These are phyloP conservation scores for Oscheius sp. DNA, from an alignment of 1,140 invertebrate genomes.

Conservation along the genomic window DNA sequence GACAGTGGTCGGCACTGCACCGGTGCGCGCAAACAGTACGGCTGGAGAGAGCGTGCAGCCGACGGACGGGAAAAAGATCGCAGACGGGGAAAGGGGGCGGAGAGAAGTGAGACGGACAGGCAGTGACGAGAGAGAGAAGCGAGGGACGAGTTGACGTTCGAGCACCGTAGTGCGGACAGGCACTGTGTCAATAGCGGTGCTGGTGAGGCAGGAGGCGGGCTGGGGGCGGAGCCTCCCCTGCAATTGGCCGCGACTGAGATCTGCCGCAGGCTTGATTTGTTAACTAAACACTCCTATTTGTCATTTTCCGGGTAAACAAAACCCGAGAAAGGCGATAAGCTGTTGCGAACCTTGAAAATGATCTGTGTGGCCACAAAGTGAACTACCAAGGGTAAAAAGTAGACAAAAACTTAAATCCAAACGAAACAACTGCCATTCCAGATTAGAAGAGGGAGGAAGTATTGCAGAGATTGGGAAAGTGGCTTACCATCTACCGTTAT, in stretches of 20 bases:
- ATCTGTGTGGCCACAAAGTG: too few relatives aligned
- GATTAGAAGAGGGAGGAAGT: too few relatives aligned
- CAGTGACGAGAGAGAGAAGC: background rate
- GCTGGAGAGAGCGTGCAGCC: background rate
- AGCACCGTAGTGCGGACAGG: constrained; percentile 6
- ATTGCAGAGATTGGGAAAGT: too few relatives aligned
- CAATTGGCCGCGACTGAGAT: background rate
- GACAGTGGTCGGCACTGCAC: constrained; percentile 4
- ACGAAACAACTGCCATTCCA: too few relatives aligned
- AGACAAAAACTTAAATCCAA: too few relatives aligned
- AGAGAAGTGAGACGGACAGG: background rate
- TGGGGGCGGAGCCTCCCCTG: background rate
- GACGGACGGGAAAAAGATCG: background rate
- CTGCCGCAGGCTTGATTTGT: background rate
- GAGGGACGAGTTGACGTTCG: constrained; percentile 6
- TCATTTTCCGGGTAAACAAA: constrained; percentile 6
- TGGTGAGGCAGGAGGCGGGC: background rate
- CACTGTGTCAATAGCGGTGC: constrained; percentile 7
- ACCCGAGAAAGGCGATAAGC: constrained; percentile 1
- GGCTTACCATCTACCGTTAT: constrained; percentile 2
- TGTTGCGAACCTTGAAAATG: too few relatives aligned
- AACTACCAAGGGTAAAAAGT: too few relatives aligned
- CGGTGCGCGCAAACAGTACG: constrained; percentile 7
- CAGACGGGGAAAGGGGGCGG: background rate
- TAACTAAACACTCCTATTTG: constrained; percentile 7